Conservation (phyloP, 1,140 invertebrate genomes). For the Caenorhabditis briggsae region DNA sequence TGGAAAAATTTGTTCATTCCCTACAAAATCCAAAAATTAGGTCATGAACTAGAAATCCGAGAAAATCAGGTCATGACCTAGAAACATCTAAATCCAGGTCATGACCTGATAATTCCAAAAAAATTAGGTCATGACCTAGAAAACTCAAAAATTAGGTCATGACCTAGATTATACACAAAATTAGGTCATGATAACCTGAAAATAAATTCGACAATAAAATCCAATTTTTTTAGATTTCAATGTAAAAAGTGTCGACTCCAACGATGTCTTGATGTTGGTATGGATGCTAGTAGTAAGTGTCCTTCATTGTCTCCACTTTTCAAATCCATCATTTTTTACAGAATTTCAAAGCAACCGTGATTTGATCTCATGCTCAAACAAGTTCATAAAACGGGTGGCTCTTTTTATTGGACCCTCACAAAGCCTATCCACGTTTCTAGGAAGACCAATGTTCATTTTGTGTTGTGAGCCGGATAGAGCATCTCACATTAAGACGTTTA, state of each 20-base stretch:
- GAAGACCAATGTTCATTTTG: background rate
- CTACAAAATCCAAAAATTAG: no score
- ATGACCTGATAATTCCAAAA: no score
- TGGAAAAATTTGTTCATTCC: no score
- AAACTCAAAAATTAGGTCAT: no score
- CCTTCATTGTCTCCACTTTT: background rate
- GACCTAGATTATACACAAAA: no score
- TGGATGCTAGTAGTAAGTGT: constrained; percentile 11
- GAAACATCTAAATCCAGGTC: no score
- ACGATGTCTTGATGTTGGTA: constrained; percentile 13
- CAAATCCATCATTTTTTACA: background rate
- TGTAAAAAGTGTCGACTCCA: constrained; percentile 1
- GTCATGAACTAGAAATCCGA: no score
- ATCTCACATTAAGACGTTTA: background rate
- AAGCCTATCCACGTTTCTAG: background rate
- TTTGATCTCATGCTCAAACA: constrained; percentile 1
- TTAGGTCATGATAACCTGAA: background rate
- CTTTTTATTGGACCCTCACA: background rate
- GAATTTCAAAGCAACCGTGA: constrained; percentile 27
- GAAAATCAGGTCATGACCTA: no score
- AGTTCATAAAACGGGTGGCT: background rate
- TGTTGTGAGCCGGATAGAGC: constrained; percentile 2
- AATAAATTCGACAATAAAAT: background rate
- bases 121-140: no score
- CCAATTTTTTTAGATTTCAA: background rate